Evolutionary conservation across 2,113 vertebrate species (phyloP), one percentile per base, ranked within the genome.

Genomic region (Penelope pileata): DNA sequence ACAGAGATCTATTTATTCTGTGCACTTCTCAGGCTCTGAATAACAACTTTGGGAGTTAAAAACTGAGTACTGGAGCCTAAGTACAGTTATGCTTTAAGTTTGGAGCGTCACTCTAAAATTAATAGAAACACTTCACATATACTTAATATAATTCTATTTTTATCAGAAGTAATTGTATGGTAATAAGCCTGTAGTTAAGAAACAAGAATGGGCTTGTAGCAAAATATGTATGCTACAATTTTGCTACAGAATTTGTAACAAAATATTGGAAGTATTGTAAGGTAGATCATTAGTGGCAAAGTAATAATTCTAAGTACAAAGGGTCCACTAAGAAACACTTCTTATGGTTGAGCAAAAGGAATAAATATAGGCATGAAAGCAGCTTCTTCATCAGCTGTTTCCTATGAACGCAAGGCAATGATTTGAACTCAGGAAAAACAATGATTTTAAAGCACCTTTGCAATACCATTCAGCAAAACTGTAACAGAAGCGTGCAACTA

Each of bases 341-440:
- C 56, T 92, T 74, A 75, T 3, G 13, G 14, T 81, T 60, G 68
- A 68, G 69, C 47, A 69, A 66, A 95, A 94, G 70, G 60, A 90
- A 34, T 91, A 77, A 74, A 43, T 74, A 59, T 42, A 93, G 90
- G 69, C 60, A 82, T 90, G 69, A 83, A 73, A 50, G 26, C 77
- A 34, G 96, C 79, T 94, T 96, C 79, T 96, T 97, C 23, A 75
- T 48, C 32, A 91, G 23, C 26, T 90, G 19, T 91, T 74, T 86
- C 32, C 27, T 90, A 19, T 80, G 56, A 93, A 23, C 38, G 74
- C 10, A 38, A 81, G 42, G 11, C 22, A 74, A n/a, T 70, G 23
- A 81, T 70, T 38, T 67, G 73, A 96, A 32, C 24, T 43, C 12
- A 63, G 40, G 11, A 72, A 78, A 78, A 76, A 15, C 76, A 91